Base-by-base conservation (phyloP, 2,797 vertebrate genomes). In the Poliocrania exsul region DNA sequence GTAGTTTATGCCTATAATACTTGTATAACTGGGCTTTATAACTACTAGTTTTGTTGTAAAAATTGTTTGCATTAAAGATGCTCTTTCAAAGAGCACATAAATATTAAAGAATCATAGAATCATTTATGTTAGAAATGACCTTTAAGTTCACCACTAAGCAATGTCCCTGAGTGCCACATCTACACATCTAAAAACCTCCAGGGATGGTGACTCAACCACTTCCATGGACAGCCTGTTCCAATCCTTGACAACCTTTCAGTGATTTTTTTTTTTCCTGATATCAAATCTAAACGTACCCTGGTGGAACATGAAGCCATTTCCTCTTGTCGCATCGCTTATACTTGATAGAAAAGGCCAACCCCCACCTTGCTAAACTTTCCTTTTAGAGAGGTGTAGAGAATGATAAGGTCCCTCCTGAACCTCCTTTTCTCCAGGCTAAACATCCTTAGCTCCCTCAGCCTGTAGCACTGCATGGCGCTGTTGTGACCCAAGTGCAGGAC, bases 321-420 rank as follows among this genome's bases (percentile, higher is more conserved):
- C 9, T 80, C 47, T 44, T 72, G 13, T n/a, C 31, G 40, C 54
- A 13, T n/a, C 0, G 0, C 40, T 54, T 42, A 11, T 1, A 29
- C 35, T 33, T 5, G 6, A 11, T 28, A 49, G 35, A 60, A 42
- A 35, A n/a, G 11, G 3, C 26, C 0, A 0, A 9, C 14, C 3
- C 6, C 9, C 31, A 21, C 9, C 19, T 61, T 79, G 19, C 31
- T 37, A 7, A 23, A 54, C 0, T 5, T 26, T 61, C 15, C 6
- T 4, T 46, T 25, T 37, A 6, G 3, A 25, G 33, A 47, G 6
- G 26, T 65, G 13, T n/a, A 21, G 24, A 10, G 28, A 16, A 17
- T 24, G 14, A 1, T 44, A 8, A 33, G 31, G 12, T 79, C 28
- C 19, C 47, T 51, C 20, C 18, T 26, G 21, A 58, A 15, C 29